Percentiles rank a stretch among this genome's conserved stretches.
phyloP scores from a whole-genome alignment of 1,140 invertebrate genomes.

The Heliconius hermathena region DNA sequence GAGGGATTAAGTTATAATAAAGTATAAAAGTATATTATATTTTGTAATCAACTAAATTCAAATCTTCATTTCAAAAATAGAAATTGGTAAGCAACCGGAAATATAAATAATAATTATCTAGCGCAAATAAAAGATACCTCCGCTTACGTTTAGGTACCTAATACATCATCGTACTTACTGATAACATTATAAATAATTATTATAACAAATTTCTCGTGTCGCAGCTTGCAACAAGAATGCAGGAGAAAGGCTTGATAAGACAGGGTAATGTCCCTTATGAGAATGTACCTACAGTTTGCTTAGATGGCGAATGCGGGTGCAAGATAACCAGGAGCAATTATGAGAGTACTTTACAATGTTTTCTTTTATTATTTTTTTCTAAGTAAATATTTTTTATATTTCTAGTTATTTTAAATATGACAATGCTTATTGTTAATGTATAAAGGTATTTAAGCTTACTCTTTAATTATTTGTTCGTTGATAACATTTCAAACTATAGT shows the following conservation, averaged over 20 bases:
- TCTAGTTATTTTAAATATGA: too few relatives aligned
- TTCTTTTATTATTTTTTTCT: neutral
- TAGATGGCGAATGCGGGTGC: constrained; percentile 28
- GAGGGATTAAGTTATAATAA: too few relatives aligned
- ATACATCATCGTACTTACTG: constrained; percentile 47
- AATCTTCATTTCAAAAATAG: too few relatives aligned
- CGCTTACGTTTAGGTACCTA: constrained; percentile 38
- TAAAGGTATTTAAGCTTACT: too few relatives aligned
- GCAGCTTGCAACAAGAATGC: constrained; percentile 45
- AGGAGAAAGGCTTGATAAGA: constrained; percentile 42
- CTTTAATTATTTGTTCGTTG: too few relatives aligned
- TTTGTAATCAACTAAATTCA: too few relatives aligned
- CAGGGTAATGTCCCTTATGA: constrained; percentile 44
- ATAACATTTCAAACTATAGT: neutral
- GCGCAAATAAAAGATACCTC: constrained; percentile 1
- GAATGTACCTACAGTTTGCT: constrained; percentile 32
- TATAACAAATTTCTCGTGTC: constrained; percentile 47
- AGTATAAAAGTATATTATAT: neutral
- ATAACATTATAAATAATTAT: constrained; percentile 50
- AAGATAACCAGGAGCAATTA: constrained; percentile 22
- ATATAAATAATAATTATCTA: constrained; percentile 28
- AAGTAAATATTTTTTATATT: too few relatives aligned
- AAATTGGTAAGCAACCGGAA: constrained; percentile 14
- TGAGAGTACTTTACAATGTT: neutral
- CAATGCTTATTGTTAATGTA: too few relatives aligned